Evolutionary conservation across 1,140 invertebrate genomes (phyloP).

Genomic region (Pemphigus obesinymphae): DNA sequence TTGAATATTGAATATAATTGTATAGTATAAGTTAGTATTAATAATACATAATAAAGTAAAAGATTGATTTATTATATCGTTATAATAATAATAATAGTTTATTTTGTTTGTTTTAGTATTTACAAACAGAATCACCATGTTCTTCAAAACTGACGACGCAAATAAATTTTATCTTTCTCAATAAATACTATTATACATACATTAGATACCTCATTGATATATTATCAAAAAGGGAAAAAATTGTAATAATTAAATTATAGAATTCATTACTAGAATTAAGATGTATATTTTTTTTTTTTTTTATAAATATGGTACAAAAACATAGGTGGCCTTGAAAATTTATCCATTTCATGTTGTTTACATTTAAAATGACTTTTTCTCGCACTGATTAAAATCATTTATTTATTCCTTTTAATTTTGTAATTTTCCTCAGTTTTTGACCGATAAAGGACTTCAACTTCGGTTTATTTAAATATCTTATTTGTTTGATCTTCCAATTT

Average conservation of each 20-base stretch:
- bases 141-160: conserved; percentile 1
- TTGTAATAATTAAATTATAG: not conserved
- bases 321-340: not conserved
- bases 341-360: not conserved
- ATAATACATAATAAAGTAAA: too few relatives aligned
- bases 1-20: too few relatives aligned
- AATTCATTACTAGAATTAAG: not conserved
- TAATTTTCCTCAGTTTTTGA: not conserved
- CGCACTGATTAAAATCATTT: not conserved
- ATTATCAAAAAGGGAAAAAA: not conserved
- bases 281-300: not conserved
- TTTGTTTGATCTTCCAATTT: conserved; percentile 21
- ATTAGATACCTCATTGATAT: not conserved
- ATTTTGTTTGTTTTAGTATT: not conserved
- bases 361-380: not conserved
- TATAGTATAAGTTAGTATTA: too few relatives aligned
- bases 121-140: not conserved
- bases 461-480: not conserved
- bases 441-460: not conserved
- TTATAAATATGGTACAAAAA: not conserved
- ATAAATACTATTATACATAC: conserved; percentile 3
- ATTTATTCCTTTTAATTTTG: not conserved
- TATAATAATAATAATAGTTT: too few relatives aligned
- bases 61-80: too few relatives aligned
- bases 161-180: conserved; percentile 11